Percentiles rank a stretch among this genome's conserved stretches.
Conservation (phyloP, 2,888 invertebrate genomes). For the Erebia ligea region DNA sequence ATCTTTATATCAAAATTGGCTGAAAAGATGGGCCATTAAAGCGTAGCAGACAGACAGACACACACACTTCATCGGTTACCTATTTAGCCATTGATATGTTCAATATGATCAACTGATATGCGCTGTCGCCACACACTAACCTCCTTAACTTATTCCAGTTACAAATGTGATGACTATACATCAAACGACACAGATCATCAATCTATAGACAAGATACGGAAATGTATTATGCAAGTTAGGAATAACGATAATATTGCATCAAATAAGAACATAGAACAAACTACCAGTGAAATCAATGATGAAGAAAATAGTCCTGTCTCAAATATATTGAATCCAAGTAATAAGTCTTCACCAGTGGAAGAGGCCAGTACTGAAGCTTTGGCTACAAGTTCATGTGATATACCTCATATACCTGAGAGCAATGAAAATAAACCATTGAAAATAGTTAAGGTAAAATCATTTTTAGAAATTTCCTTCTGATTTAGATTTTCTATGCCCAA, state of each 20-base stretch:
- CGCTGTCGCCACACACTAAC: not conserved
- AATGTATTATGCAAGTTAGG: constrained; percentile 66
- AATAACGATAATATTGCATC: constrained; percentile 47
- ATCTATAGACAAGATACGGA: constrained; percentile 83
- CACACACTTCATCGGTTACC: too few relatives aligned
- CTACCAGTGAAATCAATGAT: constrained; percentile 47
- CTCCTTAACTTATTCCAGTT: constrained; percentile 78
- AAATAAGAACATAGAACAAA: constrained; percentile 54
- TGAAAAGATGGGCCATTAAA: too few relatives aligned
- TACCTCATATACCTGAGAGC: constrained; percentile 49
- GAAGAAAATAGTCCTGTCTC: constrained; percentile 48
- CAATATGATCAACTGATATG: not conserved
- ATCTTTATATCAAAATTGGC: too few relatives aligned
- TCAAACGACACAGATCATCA: constrained; percentile 86
- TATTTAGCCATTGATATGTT: too few relatives aligned
- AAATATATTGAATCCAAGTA: constrained; percentile 36
- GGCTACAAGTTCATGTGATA: constrained; percentile 53
- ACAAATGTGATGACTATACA: constrained; percentile 91
- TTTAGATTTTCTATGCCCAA: too few relatives aligned
- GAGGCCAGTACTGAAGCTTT: constrained; percentile 47
- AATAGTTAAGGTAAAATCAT: constrained; percentile 58
- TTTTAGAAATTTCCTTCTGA: not conserved
- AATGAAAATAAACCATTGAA: constrained; percentile 60
- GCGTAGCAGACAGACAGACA: too few relatives aligned
- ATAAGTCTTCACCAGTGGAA: constrained; percentile 44